phyloP scores from a whole-genome alignment of 1,140 invertebrate species.

The Temnothorax longispinosus region DNA sequence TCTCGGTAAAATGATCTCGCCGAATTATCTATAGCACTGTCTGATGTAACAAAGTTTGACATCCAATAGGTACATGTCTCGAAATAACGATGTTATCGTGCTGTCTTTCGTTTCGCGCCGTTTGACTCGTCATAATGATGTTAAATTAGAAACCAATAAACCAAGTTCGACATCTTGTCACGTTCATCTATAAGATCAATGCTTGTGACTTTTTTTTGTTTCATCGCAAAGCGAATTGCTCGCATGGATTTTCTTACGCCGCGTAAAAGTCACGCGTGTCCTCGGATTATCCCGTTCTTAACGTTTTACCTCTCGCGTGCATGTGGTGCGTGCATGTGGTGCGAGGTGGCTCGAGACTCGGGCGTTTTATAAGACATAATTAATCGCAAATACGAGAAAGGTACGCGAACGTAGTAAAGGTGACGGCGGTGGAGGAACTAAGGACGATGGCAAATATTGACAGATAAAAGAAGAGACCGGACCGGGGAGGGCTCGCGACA shows the following conservation, averaged over 20 bases:
- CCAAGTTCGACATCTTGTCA: not conserved
- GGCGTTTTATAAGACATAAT: constrained; percentile 63
- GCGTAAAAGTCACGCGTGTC: not conserved
- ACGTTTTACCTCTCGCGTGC: not conserved
- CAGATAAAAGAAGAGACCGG: constrained; percentile 60
- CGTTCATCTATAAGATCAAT: not conserved
- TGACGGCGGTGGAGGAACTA: constrained; percentile 1
- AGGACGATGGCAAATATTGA: constrained; percentile 62
- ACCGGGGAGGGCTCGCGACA: not conserved
- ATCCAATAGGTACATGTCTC: not conserved
- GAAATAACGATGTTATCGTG: not conserved
- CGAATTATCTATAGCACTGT: not conserved
- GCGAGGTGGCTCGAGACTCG: not conserved
- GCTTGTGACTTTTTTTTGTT: not conserved
- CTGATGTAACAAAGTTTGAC: not conserved
- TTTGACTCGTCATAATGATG: not conserved
- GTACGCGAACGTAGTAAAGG: not conserved
- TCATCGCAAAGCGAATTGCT: not conserved
- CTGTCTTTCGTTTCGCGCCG: not conserved
- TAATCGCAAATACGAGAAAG: constrained; percentile 62
- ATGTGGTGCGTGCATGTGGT: not conserved
- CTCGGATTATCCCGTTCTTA: not conserved
- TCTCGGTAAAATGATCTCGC: not conserved
- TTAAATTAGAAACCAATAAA: not conserved
- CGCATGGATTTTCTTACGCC: not conserved